Base-by-base conservation (phyloP, 2,797 vertebrate species). In the Sebastes taczanowskii region DNA sequence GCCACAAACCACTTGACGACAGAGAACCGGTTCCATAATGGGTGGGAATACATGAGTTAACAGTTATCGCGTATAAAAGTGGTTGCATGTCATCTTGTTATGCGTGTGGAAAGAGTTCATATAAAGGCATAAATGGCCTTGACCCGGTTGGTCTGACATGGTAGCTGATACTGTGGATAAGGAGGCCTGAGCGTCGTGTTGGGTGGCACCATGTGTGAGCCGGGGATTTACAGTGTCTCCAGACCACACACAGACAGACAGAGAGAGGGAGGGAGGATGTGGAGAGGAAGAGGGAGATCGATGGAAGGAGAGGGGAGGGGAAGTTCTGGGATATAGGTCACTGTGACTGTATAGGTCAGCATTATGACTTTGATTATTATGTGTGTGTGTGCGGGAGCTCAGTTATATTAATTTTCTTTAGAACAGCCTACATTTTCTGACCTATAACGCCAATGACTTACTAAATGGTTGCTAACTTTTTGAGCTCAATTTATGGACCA, bases 171-270 rank as follows among this genome's bases (percentile, higher is more conserved):
- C 61, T 74, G 72, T 75, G 86, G 89, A 92, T 90, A 90, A 90
- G 83, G 67, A 88, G 80, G 74, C 55, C 84, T 70, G 71, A 81
- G 79, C 8, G 2, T 89, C 91, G 22, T 13, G 56, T 80, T 94
- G 93, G 93, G 93, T 93, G 92, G 94, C 90, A 92, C 65, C 27
- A 59, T 87, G 86, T 86, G 94, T 93, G 95, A 95, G 92, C 95
- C 90, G 86, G 90, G 86, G 89, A 93, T 95, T 93, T 89, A 89
- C 86, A 91, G 90, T 93, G 93, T 94, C 84, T 94, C 68, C 63
- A 95, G 97, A 97, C 97, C 97, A 97, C 97, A 97, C 97, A 97
- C 94, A 80, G 79, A 93, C 88, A 95, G 93, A 79, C 35, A 62
- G 62, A 71, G 42, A 67, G 55, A n/a, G 55, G 78, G 75, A 85